Evolutionary conservation across 2,888 invertebrate genomes (phyloP).

Genomic region (Microdon myrmicae): DNA sequence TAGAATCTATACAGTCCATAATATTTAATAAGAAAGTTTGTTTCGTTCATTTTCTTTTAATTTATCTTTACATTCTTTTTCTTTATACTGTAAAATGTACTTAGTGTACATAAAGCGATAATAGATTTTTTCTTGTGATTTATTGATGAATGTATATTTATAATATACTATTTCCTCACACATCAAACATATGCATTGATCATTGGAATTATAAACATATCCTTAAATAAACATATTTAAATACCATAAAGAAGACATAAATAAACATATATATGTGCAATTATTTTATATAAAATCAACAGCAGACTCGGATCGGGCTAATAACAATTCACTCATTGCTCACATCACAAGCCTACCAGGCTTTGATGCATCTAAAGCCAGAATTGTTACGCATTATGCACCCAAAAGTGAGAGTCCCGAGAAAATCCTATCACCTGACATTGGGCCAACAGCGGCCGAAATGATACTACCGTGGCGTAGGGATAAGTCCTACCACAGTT

Average conservation of each 20-base stretch:
- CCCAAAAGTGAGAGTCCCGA: constrained; percentile 60
- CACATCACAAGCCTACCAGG: constrained; percentile 77
- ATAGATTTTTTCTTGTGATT: too few species aligned
- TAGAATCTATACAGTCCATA: too few species aligned
- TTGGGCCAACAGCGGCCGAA: constrained; percentile 81
- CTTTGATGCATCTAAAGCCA: constrained; percentile 76
- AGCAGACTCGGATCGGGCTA: constrained; percentile 69
- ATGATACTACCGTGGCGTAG: constrained; percentile 87
- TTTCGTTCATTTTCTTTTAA: too few species aligned
- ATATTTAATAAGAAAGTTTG: too few species aligned
- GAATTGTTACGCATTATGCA: constrained; percentile 76
- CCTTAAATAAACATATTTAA: constrained; percentile 3
- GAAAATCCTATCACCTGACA: constrained; percentile 67
- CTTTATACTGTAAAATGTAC: too few species aligned
- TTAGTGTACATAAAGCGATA: too few species aligned
- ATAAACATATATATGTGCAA: constrained; percentile 7
- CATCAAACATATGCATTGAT: too few species aligned
- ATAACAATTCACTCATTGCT: constrained; percentile 77
- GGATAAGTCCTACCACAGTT: constrained; percentile 77
- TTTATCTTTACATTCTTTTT: too few species aligned
- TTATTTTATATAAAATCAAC: constrained; percentile 34
- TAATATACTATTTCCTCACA: too few species aligned
- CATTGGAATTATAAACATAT: too few species aligned
- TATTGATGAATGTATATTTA: too few species aligned
- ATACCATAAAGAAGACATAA: constrained; percentile 8